Evolutionary conservation across 2,888 invertebrate genomes (phyloP).

Genomic region (Laspeyria flexula): DNA sequence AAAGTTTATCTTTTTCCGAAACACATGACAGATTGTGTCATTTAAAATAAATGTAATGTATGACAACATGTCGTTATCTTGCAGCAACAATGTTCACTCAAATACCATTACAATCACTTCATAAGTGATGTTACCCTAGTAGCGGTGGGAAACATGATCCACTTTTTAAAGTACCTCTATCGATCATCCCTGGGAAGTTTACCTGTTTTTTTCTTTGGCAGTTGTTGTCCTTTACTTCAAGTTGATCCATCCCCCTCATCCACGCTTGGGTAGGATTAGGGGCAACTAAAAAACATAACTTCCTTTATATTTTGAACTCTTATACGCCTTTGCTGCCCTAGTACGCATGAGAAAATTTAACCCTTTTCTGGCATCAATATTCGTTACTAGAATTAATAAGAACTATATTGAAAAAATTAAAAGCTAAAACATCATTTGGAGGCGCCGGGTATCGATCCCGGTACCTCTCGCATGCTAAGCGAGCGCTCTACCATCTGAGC

Average conservation of each 20-base stretch:
- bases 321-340: slow-evolving; percentile 20
- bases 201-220: slow-evolving; percentile 1
- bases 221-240: background rate
- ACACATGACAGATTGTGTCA: too few species aligned
- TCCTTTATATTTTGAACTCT: slow-evolving; percentile 2
- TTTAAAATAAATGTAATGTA: too few species aligned
- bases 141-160: slow-evolving; percentile 1
- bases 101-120: background rate
- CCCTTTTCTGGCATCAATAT: background rate
- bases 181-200: background rate
- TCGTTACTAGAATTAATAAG: too few species aligned
- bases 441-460: slow-evolving; percentile 86
- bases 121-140: slow-evolving; percentile 15
- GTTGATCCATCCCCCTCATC: background rate
- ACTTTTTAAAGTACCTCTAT: slow-evolving; percentile 1
- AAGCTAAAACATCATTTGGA: slow-evolving; percentile 49
- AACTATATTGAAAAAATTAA: background rate
- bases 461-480: slow-evolving; percentile 85
- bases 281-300: background rate
- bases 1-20: too few species aligned
- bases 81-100: background rate
- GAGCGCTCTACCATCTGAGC: slow-evolving; percentile 81
- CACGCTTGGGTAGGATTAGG: background rate
- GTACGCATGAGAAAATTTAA: slow-evolving; percentile 30
- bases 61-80: too few species aligned